These are phyloP conservation scores for Galemys pyrenaicus DNA, from an alignment of 2,113 vertebrate species.

Conservation along the genomic window DNA sequence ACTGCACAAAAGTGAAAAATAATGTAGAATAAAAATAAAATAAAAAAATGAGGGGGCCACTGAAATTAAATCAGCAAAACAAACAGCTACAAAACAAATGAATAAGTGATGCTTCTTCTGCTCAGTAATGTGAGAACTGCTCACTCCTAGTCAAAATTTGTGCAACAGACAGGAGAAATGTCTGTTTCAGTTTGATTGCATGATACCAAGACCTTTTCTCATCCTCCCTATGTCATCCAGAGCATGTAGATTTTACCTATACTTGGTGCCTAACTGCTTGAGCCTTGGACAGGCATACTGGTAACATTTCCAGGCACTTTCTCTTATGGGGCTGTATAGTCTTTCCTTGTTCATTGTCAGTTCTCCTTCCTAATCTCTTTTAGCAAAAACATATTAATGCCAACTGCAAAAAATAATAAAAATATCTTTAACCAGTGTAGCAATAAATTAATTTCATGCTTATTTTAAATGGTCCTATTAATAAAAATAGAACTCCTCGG, in stretches of 20 bases:
- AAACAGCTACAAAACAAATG: conserved; percentile 57
- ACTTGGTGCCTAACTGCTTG: background rate
- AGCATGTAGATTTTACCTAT: background rate
- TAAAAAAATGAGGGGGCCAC: conserved; percentile 62
- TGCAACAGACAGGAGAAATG: background rate
- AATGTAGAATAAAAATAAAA: too few relatives aligned
- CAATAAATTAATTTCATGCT: conserved; percentile 72
- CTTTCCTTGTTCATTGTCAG: conserved; percentile 35
- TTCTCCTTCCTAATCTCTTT: conserved; percentile 7
- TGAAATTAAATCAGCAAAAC: conserved; percentile 71
- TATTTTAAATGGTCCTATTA: conserved; percentile 56
- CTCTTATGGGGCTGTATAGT: background rate
- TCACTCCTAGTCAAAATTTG: conserved; percentile 30
- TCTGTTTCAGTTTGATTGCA: background rate
- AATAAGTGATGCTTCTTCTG: conserved; percentile 63
- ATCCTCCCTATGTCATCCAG: background rate
- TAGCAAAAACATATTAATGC: conserved; percentile 1
- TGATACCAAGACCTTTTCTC: background rate
- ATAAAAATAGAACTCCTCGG: conserved; percentile 61
- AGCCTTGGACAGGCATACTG: background rate
- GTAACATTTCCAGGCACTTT: background rate
- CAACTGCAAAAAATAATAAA: conserved; percentile 54
- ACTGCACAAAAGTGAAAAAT: too few relatives aligned
- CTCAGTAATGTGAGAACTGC: conserved; percentile 34
- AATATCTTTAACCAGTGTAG: conserved; percentile 70